Evolutionary conservation across 2,797 vertebrate species (phyloP), one percentile per base, ranked within the genome.

Genomic region (Eremophila alpestris): DNA sequence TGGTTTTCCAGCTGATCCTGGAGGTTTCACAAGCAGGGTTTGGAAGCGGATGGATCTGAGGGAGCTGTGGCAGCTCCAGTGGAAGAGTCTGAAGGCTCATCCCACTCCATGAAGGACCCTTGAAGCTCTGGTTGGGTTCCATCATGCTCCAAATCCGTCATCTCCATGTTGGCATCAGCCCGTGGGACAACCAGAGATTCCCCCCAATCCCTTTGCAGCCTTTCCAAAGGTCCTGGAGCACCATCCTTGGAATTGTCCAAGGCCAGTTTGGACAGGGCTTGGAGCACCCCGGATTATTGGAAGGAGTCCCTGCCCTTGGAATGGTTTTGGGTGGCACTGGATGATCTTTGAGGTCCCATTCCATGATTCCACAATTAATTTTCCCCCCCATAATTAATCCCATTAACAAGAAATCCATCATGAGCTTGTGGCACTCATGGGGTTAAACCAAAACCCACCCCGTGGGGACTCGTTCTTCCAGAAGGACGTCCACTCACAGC

Each of bases 1-100:
- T 34, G 43, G 14, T 41, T 74, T 51, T 67, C 52, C 52, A 75
- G 40, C 11, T 21, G 43, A 21, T 21, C 70, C 45, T 22, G 70
- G 62, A 36, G 32, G 1, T 49, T 65, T 41, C 17, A 15, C 0
- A 0, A 30, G n/a, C 0, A 0, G 29, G 3, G 2, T 73, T 38
- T 38, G 52, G 43, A 65, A 26, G 14, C 0, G 0, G 30, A 43
- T 26, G 52, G 34, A 56, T 16, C 43, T 16, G 49, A 29, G 16
- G 48, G 40, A 63, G 70, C 32, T 8, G 8, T 3, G 43, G 71
- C 43, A 20, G 20, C 43, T 41, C 59, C 59, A 34, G 11, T 14
- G 81, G 60, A 56, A 65, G 45, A 0, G 0, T 64, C 10, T 18
- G 60, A 18, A 45, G 26, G 9, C 26, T 84, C 45, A 8, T 32